Evolutionary conservation across 92 coral and sea anemone species (phyloP), one percentile per base, ranked within the genome.

Genomic region (Chrysogorgia sp.): DNA sequence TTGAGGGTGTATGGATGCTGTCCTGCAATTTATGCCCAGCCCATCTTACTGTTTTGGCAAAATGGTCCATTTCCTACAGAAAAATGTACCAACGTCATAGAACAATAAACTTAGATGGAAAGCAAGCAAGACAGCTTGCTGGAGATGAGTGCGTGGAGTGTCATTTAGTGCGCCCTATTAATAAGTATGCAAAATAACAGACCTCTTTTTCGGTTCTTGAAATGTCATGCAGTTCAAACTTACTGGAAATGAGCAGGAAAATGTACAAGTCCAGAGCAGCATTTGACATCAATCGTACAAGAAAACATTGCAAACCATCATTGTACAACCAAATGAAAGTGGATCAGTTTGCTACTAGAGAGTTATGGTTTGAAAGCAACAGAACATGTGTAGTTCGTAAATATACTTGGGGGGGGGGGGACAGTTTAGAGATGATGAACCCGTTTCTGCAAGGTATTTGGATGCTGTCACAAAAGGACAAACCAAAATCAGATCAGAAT

Each of bases 351-450:
- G 88, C 80, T 22, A 0, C 26, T 17, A 66, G 12, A 25, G 85
- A 79, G 37, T 22, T 58, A 31, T 84, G 87, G 83, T 84, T 84
- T 20, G 10, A 20, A 0, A 50, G 49, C 24, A 53, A 41, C 8
- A 26, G 8, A 17, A 19, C 83, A 1, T 26, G 10, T 1, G 33
- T 15, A 7, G 84, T 69, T n/a, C 25, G 1, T 5, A 66, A 80
- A 19, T 84, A 84, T 28, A 52, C 88, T 10, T 84, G 88, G 88
- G n/a, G n/a, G 68, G n/a, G n/a, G n/a, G n/a, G n/a, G n/a, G n/a
- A n/a, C n/a, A n/a, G n/a, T n/a, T n/a, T n/a, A n/a, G n/a, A n/a
- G 62, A 41, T 2, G 80, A 74, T 10, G 85, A 84, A 17, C 41
- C 33, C 40, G 87, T 84, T 7, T 47, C 84, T 14, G 9, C 35